Percentiles rank a stretch among this genome's conserved stretches.
phyloP scores from a whole-genome alignment of 2,113 vertebrate genomes.

The Charina bottae region DNA sequence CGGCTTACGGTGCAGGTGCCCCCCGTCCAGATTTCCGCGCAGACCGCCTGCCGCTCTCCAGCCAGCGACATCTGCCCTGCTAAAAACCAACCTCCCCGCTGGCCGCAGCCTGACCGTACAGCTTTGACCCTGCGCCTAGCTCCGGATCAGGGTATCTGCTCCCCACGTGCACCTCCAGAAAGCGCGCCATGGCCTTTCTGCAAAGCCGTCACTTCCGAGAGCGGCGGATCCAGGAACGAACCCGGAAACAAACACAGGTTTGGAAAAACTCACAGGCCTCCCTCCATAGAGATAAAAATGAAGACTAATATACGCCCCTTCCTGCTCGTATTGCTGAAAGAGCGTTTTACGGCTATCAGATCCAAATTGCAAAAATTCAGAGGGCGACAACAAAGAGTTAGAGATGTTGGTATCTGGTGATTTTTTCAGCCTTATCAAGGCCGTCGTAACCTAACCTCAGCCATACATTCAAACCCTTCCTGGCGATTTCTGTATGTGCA shows the following conservation, averaged over 20 bases:
- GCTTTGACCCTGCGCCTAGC: not conserved
- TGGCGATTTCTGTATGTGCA: not conserved
- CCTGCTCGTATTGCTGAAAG: not conserved
- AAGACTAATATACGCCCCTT: too few relatives aligned
- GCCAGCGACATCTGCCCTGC: not conserved
- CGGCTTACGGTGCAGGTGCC: too few relatives aligned
- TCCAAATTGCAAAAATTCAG: not conserved
- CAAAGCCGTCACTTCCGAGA: conserved; percentile 35
- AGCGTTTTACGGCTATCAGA: not conserved
- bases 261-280: not conserved
- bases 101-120: not conserved
- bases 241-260: too few relatives aligned
- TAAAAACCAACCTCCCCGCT: not conserved
- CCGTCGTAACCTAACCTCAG: not conserved
- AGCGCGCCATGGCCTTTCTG: not conserved
- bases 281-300: not conserved
- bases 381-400: not conserved
- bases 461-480: too few relatives aligned
- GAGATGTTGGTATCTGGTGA: not conserved
- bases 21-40: not conserved
- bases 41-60: not conserved
- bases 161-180: not conserved
- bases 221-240: not conserved
- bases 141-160: not conserved
- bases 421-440: not conserved